phyloP scores from a whole-genome alignment of 2,797 vertebrate species.

The Gorsachius magnificus region DNA sequence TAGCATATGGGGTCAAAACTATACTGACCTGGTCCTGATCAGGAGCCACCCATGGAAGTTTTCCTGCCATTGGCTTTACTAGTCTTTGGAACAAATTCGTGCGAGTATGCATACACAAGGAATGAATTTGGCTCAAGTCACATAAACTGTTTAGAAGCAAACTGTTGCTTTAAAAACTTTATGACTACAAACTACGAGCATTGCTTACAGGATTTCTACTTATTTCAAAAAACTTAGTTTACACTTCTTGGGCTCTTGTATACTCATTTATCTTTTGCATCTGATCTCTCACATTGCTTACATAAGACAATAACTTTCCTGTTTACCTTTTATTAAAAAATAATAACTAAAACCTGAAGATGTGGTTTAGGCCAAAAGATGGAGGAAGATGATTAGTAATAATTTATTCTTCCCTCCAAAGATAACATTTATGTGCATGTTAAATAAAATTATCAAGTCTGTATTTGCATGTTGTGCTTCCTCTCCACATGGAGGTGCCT shows the following conservation, averaged over 20 bases:
- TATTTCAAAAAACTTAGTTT: background rate
- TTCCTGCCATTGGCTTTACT: background rate
- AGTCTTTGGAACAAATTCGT: background rate
- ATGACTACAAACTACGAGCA: background rate
- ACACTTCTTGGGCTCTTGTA: background rate
- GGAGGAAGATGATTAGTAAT: background rate
- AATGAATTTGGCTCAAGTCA: background rate
- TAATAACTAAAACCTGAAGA: background rate
- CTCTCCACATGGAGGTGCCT: background rate
- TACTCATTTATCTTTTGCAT: background rate
- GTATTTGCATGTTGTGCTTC: background rate
- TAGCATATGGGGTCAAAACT: background rate
- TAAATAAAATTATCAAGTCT: background rate
- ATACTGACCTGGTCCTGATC: background rate
- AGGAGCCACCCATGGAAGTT: background rate
- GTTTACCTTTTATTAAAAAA: background rate
- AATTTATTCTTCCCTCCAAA: background rate
- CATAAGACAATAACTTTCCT: background rate
- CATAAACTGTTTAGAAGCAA: conserved; percentile 3
- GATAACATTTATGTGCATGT: background rate
- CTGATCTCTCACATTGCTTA: background rate
- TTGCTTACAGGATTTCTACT: background rate
- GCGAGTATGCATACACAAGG: background rate
- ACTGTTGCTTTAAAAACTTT: background rate
- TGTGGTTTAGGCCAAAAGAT: background rate